These are phyloP conservation scores for Tetramorium simillimum DNA, from an alignment of 1,140 invertebrate genomes.

Conservation along the genomic window DNA sequence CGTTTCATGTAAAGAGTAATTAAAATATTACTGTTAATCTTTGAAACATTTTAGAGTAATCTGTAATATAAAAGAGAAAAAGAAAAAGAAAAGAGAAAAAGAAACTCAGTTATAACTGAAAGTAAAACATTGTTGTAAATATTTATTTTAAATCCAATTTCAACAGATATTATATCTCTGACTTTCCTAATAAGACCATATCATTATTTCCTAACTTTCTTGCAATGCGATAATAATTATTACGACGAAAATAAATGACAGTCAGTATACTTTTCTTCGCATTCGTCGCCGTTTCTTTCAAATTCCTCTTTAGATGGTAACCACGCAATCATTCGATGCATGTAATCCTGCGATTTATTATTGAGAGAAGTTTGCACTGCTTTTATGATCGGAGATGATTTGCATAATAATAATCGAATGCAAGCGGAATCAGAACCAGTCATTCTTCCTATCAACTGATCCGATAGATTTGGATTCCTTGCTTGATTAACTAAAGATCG, in stretches of 20 bases:
- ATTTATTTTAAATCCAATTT: neutral
- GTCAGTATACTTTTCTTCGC: conserved; percentile 88
- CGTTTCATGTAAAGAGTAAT: conserved; percentile 8
- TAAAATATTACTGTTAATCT: conserved; percentile 21
- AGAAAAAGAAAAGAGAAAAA: neutral
- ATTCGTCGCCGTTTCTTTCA: conserved; percentile 87
- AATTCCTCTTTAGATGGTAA: conserved; percentile 89
- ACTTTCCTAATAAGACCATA: neutral
- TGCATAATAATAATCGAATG: conserved; percentile 91
- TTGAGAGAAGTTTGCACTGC: conserved; percentile 89
- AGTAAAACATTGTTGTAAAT: neutral
- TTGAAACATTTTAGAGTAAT: neutral
- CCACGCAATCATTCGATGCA: conserved; percentile 79
- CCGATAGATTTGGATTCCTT: conserved; percentile 87
- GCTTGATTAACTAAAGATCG: conserved; percentile 86
- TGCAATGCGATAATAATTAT: neutral
- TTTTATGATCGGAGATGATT: conserved; percentile 90
- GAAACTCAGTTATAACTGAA: neutral
- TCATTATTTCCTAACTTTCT: neutral
- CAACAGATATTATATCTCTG: neutral
- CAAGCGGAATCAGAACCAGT: conserved; percentile 88
- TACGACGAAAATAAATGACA: conserved; percentile 81
- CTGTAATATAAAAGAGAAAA: conserved; percentile 14
- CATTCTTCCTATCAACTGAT: conserved; percentile 87
- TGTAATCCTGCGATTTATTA: conserved; percentile 71